phyloP scores from a whole-genome alignment of 1,140 invertebrate species.

The Brachionus rubens region DNA sequence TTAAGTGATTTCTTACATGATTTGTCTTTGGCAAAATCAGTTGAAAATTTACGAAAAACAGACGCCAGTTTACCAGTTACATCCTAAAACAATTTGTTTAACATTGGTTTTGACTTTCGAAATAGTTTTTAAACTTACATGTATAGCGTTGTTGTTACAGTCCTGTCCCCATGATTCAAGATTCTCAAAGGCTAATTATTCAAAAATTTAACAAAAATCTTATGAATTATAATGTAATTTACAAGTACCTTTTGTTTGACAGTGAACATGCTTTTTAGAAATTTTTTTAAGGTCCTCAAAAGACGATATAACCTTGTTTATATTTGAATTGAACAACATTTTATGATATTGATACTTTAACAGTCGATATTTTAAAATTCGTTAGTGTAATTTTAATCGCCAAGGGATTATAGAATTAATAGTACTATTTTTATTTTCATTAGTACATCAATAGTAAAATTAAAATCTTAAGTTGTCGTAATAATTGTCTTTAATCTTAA shows the following conservation, averaged over 20 bases:
- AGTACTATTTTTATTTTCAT: too few relatives aligned
- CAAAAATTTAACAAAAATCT: not conserved
- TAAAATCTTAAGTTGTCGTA: not conserved
- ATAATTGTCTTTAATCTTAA: not conserved
- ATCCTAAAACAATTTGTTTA: not conserved
- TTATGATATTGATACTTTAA: not conserved
- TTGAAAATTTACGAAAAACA: constrained; percentile 3
- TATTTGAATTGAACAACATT: constrained; percentile 3
- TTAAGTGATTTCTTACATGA: not conserved
- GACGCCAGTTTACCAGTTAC: not conserved
- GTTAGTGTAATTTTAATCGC: not conserved
- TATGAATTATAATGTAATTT: not conserved
- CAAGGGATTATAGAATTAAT: too few relatives aligned
- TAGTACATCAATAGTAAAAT: too few relatives aligned
- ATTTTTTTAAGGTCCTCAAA: constrained; percentile 39
- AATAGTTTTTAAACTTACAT: not conserved
- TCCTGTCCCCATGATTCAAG: constrained; percentile 27
- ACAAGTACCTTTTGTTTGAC: constrained; percentile 11
- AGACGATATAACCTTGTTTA: constrained; percentile 33
- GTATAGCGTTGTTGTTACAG: constrained; percentile 16
- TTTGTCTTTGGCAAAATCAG: constrained; percentile 39
- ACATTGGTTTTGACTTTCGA: not conserved
- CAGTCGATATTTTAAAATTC: not conserved
- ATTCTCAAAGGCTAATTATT: constrained; percentile 11
- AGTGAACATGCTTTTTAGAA: constrained; percentile 7